Evolutionary conservation across 92 coral and sea anemone genomes (phyloP), one percentile per base, ranked within the genome.

Genomic region (Palythoa heliodiscus): DNA sequence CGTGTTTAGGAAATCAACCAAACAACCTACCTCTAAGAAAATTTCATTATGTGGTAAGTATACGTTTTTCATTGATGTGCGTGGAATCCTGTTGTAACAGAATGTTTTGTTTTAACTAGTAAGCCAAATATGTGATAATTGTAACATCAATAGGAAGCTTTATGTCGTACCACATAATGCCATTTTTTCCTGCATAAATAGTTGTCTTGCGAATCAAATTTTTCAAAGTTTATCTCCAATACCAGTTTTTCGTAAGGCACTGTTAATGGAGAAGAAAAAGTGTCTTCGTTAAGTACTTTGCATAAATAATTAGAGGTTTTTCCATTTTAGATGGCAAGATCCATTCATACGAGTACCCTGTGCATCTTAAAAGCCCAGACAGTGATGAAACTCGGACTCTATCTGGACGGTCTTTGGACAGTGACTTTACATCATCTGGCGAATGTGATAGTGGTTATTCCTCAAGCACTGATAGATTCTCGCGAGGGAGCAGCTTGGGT

Each of bases 391-490:
- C 79, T 67, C 73, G 82, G 47, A 61, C 84, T 13, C 89, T 86
- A 5, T 92, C 93, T 19, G 77, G 88, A 68, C 85, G 77, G 19
- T 90, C 93, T 64, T 60, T 86, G n/a, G 95, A 92, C 39, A 92
- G 92, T 52, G 95, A 94, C 47, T 47, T 94, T 2, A 88, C 90
- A 14, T 94, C 89, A 35, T 88, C 91, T 13, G 74, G 87, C 4
- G 98, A 92, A 76, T 89, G 77, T 57, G 97, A 93, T 84, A 93
- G 98, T 61, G 98, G 98, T 5, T 94, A 94, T 66, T 93, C 94
- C 1, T 94, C 95, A 14, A 92, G 98, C 78, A 69, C 89, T 15
- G 95, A 90, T 67, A 74, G 81, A 35, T 80, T 64, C 60, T 66
- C 84, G 43, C 84, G 84, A 23, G 29, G 47, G n/a, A 80, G 61